Evolutionary conservation across 2,797 vertebrate species (phyloP), one percentile per base, ranked within the genome.

Genomic region (Lithobates sylvaticus): DNA sequence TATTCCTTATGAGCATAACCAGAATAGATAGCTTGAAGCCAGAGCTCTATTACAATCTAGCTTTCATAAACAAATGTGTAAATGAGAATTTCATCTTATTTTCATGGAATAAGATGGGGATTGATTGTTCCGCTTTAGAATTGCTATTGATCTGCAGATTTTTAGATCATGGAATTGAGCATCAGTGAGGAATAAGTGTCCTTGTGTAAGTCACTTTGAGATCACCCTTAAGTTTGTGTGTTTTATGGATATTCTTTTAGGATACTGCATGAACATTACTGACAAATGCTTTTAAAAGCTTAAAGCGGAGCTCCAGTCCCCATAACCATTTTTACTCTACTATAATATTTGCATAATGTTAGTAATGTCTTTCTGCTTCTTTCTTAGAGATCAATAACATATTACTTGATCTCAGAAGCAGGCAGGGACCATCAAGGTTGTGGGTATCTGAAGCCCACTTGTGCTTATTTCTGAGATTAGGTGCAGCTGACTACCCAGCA

Each of bases 51-150:
- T 83, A 83, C 71, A 64, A 32, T 73, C 18, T 76, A 75, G 34
- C 64, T 76, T 75, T 84, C 50, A 84, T 87, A 87, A 84, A 84
- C 71, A 84, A 79, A 84, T 80, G 81, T 76, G 32, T 76, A 74
- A 84, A 83, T 73, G 61, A 87, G 50, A 70, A 61, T 61, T 80
- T 44, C 32, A 78, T 75, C 29, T 75, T 82, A n/a, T 86, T 44
- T 74, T 71, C 42, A 50, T 78, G 16, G 13, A 78, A 78, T 77
- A 78, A 42, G 64, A 78, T 87, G 64, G 42, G 39, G 68, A 87
- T 87, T 84, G 76, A 87, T 87, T 69, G 65, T 47, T 54, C 42
- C 34, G 23, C 50, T 47, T 78, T 47, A 27, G 54, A 54, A 73
- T 84, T 44, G 71, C 42, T 80, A 84, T 87, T 80, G 86, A 79